Evolutionary conservation across 2,113 vertebrate genomes (phyloP).

Genomic region (Pterocles orientalis): DNA sequence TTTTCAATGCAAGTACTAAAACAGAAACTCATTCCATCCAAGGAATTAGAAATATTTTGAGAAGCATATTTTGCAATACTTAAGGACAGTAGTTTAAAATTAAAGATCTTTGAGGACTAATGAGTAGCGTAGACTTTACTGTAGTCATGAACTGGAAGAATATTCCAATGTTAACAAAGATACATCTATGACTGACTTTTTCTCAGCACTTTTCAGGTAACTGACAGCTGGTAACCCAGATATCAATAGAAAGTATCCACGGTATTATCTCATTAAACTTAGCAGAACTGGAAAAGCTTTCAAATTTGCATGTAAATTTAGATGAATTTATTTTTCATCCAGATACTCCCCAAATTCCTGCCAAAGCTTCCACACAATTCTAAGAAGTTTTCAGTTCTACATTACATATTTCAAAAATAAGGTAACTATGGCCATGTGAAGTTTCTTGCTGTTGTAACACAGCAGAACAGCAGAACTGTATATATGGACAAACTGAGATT

Average conservation of each 20-base stretch:
- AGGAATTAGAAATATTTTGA: not conserved
- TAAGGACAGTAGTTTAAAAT: not conserved
- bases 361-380: not conserved
- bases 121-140: not conserved
- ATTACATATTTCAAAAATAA: not conserved
- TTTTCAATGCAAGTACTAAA: not conserved
- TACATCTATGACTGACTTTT: not conserved
- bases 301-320: not conserved
- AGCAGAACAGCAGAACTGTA: not conserved
- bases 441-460: not conserved
- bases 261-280: not conserved
- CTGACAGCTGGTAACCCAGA: not conserved
- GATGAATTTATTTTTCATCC: not conserved
- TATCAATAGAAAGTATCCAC: not conserved
- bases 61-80: not conserved
- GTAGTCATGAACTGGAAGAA: not conserved
- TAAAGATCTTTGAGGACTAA: not conserved
- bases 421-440: not conserved
- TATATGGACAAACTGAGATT: not conserved
- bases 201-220: not conserved
- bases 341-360: not conserved
- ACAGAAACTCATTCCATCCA: not conserved
- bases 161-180: not conserved
- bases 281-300: not conserved
- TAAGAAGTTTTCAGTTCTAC: not conserved